Percentiles rank a stretch among this genome's conserved stretches.
Evolutionary conservation across 2,797 vertebrate species (phyloP).

Genomic region (Phaenicophaeus curvirostris): DNA sequence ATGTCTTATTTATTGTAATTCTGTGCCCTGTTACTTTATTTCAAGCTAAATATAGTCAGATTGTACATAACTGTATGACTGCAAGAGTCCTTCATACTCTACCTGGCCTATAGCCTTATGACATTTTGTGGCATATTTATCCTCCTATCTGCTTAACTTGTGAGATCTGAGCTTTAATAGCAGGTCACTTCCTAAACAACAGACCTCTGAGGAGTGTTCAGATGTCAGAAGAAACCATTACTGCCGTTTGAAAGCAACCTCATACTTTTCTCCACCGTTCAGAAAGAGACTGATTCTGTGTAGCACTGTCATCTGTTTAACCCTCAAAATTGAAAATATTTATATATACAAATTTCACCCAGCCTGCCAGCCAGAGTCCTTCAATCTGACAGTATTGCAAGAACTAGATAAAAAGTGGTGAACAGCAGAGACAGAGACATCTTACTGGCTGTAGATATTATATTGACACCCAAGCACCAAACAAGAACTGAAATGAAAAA

Average conservation of each 20-base stretch:
- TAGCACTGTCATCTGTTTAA: not conserved
- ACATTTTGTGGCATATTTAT: not conserved
- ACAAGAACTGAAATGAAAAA: not conserved
- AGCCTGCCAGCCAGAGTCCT: too few species aligned
- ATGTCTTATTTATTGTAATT: not conserved
- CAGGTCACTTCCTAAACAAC: not conserved
- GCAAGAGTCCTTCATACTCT: not conserved
- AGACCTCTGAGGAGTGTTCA: not conserved
- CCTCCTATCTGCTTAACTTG: not conserved
- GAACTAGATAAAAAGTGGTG: not conserved
- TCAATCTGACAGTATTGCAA: too few species aligned
- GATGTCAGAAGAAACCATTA: not conserved
- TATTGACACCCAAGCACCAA: not conserved
- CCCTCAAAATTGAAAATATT: too few species aligned
- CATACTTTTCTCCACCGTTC: not conserved
- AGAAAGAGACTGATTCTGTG: not conserved
- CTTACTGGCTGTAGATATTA: not conserved
- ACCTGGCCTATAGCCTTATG: not conserved
- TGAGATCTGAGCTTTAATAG: not conserved
- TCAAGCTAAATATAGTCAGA: not conserved
- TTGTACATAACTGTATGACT: not conserved
- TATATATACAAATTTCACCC: too few species aligned
- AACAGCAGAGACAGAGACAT: not conserved
- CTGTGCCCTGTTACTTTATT: not conserved
- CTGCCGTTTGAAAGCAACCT: not conserved